These are phyloP conservation scores for Lottia gigantea DNA, from an alignment of 2,888 invertebrate genomes.

Conservation along the genomic window DNA sequence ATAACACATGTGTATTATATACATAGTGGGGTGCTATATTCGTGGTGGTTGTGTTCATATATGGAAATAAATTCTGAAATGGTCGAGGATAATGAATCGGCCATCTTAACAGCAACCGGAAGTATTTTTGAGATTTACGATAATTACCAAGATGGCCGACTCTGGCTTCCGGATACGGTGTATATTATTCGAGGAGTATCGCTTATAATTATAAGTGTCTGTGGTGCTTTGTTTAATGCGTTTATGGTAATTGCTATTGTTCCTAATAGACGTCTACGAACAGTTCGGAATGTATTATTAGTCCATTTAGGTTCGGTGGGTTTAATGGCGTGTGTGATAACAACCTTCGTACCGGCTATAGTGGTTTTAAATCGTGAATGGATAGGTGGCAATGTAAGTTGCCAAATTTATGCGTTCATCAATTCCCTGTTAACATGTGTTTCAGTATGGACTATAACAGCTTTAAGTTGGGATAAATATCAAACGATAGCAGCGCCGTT, in stretches of 20 bases:
- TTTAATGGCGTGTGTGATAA: slow-evolving; percentile 35
- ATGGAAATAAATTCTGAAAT: not conserved
- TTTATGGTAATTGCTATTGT: slow-evolving; percentile 50
- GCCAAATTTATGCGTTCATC: slow-evolving; percentile 47
- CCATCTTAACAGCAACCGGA: not conserved
- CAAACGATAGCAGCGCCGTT: slow-evolving; percentile 58
- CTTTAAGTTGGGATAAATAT: slow-evolving; percentile 61
- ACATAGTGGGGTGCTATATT: too few species aligned
- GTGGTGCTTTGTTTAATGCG: slow-evolving; percentile 41
- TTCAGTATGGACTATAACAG: slow-evolving; percentile 52
- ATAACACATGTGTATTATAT: too few species aligned
- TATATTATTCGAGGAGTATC: slow-evolving; percentile 37
- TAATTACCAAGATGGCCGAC: not conserved
- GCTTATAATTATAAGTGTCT: slow-evolving; percentile 39
- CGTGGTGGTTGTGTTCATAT: too few species aligned
- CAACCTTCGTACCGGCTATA: slow-evolving; percentile 39
- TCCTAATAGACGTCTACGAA: slow-evolving; percentile 47
- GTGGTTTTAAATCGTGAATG: slow-evolving; percentile 45
- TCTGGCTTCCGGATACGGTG: slow-evolving; percentile 22
- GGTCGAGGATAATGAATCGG: not conserved
- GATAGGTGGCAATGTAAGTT: slow-evolving; percentile 43
- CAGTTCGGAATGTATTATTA: slow-evolving; percentile 48
- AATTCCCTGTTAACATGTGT: slow-evolving; percentile 42
- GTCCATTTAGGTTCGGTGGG: slow-evolving; percentile 50
- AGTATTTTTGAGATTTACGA: not conserved